These are phyloP conservation scores for Cosmorhoe ocellata DNA, from an alignment of 2,888 invertebrate genomes.

Conservation along the genomic window DNA sequence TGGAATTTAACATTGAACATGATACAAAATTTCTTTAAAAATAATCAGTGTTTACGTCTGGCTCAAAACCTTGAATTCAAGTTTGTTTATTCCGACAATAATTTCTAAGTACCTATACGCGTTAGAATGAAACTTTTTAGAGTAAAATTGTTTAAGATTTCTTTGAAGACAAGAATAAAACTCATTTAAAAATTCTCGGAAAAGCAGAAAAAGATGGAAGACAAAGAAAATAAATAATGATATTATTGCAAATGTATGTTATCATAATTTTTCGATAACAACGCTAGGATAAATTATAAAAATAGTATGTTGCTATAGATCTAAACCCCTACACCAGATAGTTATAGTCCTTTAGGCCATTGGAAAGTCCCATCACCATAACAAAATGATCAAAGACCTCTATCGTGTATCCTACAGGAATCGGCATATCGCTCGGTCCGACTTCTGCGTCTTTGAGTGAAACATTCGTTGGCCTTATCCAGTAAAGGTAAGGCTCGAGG, in stretches of 20 bases:
- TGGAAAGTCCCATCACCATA: conserved; percentile 53
- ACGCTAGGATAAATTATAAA: too few species aligned
- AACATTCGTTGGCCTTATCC: conserved; percentile 84
- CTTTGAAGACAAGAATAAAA: conserved; percentile 11
- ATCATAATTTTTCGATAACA: too few species aligned
- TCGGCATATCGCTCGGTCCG: conserved; percentile 68
- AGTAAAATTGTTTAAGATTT: neutral
- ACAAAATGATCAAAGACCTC: conserved; percentile 62
- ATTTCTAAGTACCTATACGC: conserved; percentile 2
- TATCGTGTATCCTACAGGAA: conserved; percentile 58
- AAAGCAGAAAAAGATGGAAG: neutral
- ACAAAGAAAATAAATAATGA: too few species aligned
- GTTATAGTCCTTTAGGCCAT: conserved; percentile 11
- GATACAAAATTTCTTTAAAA: conserved; percentile 15
- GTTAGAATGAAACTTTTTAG: conserved; percentile 10
- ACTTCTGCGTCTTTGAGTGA: conserved; percentile 64
- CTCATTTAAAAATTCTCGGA: conserved; percentile 1
- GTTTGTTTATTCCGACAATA: conserved; percentile 15
- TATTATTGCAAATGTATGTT: too few species aligned
- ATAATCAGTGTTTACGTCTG: conserved; percentile 24
- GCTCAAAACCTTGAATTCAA: conserved; percentile 17
- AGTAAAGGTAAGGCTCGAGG: conserved; percentile 90
- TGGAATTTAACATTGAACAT: conserved; percentile 4
- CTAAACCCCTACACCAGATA: neutral
- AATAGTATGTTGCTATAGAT: too few species aligned